Base-by-base conservation (phyloP, 2,888 invertebrate genomes). In the Autographa pulchrina region DNA sequence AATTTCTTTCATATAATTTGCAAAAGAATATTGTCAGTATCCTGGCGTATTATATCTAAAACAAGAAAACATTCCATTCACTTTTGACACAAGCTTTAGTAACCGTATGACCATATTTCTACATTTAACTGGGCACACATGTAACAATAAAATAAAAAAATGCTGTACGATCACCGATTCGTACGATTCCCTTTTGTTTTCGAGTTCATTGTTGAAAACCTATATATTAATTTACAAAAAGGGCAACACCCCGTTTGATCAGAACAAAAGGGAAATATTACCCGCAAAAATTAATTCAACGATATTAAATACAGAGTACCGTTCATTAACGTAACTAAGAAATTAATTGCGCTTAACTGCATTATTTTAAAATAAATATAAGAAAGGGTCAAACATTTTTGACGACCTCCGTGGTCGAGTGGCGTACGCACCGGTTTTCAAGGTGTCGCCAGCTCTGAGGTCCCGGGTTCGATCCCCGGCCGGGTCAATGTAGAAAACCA, bases 181-280 rank as follows among this genome's bases (percentile, higher is more conserved):
- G n/a, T n/a, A 48, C 48, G 48, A 48, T 48, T n/a, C 48, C 48
- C 48, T 48, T 48, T 48, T 48, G 48, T 48, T n/a, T 48, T n/a
- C 48, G 48, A 48, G n/a, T 48, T 48, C 48, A 48, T 48, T 48
- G 48, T 48, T 48, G n/a, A 48, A 48, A 48, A 48, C 48, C 48
- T 48, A 48, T 48, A 48, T 48, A 43, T 16, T 48, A n/a, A n/a
- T 48, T 48, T 48, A 48, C 48, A 48, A 48, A 48, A 43, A 48
- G 48, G 48, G n/a, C 48, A 48, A 48, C n/a, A 48, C 48, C 48
- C 48, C 48, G 48, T n/a, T 48, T 48, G 48, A 48, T 48, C 48
- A n/a, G 48, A 48, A 48, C 48, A 48, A 48, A 41, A 48, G 48
- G 43, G 43, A 43, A 16, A 48, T 48, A n/a, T 48, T 48, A 48